Evolutionary conservation across 2,888 invertebrate species (phyloP), one percentile per base, ranked within the genome.

Genomic region (Eupithecia exiguata): DNA sequence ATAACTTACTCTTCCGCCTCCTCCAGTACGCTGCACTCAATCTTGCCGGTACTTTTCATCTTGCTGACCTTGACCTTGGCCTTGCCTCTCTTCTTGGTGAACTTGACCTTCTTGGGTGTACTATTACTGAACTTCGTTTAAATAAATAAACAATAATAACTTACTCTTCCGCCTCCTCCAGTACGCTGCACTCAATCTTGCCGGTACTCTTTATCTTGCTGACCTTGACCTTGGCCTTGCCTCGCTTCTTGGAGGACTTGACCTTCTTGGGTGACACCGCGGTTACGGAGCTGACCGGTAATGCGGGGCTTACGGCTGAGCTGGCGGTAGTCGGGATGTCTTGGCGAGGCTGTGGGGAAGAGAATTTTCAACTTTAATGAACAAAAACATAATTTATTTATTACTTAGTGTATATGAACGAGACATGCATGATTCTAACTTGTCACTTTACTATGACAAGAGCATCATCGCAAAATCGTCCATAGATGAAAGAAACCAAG

Each of bases 221-320:
- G 40, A 74, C 71, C 74, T 89, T 89, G 16, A 73, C 25, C 74
- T 89, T 90, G 49, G 86, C 77, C 76, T 90, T 92, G 18, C 80
- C 70, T 77, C 90, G 91, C 79, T 91, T 91, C 84, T 91, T 92
- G 74, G 82, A 81, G 10, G 81, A 78, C 75, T 89, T 91, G 68
- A 79, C 80, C 4, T 91, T 91, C 82, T 92, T 92, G 43, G 81
- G 83, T 0, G 90, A 86, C 71, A 87, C 80, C 30, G 88, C 87
- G 53, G 93, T 92, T 67, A 89, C 92, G 0, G 93, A 90, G 77
- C 92, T 92, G 73, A 92, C 93, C 1, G 93, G 93, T 62, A 92
- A 80, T 61, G 91, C 90, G 1, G 93, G 93, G 67, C 92, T 92
- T 75, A 91, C 89, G 49, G 88, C 89, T 74, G 92, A 92, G 74